These are phyloP conservation scores for Diplodus puntazzo DNA, from an alignment of 2,797 vertebrate genomes.

Conservation along the genomic window DNA sequence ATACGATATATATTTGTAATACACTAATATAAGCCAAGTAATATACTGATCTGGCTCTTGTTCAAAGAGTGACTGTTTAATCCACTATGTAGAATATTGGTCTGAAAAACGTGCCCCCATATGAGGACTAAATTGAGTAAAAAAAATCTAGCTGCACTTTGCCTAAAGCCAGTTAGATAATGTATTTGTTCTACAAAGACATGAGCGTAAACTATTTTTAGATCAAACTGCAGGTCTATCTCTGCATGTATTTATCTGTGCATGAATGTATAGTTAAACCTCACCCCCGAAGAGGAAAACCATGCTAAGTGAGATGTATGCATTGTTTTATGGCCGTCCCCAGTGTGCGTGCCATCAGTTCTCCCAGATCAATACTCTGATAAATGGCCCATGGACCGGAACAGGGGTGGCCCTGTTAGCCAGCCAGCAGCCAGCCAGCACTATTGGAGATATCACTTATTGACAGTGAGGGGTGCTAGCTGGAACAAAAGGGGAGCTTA, in stretches of 20 bases:
- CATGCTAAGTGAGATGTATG: slow-evolving; percentile 81
- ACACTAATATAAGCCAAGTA: no score
- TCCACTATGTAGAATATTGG: not conserved
- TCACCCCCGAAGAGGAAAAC: slow-evolving; percentile 53
- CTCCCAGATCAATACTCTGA: slow-evolving; percentile 84
- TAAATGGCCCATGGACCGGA: slow-evolving; percentile 80
- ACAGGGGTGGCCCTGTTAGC: slow-evolving; percentile 77
- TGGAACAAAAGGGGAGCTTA: slow-evolving; percentile 77
- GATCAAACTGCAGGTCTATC: slow-evolving; percentile 16
- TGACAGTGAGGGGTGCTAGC: slow-evolving; percentile 76
- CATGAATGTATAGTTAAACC: slow-evolving; percentile 40
- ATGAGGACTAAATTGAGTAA: not conserved
- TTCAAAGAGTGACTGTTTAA: not conserved
- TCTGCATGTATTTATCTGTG: slow-evolving; percentile 21
- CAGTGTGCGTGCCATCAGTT: slow-evolving; percentile 76
- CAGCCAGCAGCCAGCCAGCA: slow-evolving; percentile 65
- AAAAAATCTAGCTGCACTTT: not conserved
- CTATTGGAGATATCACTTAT: slow-evolving; percentile 79
- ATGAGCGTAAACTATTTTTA: slow-evolving; percentile 18
- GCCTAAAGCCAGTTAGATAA: not conserved
- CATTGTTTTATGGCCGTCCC: slow-evolving; percentile 66
- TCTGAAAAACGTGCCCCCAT: not conserved
- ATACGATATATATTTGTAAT: no score
- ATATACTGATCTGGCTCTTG: no score
- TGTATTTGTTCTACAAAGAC: slow-evolving; percentile 5